phyloP scores from a whole-genome alignment of 2,797 vertebrate species.

The Carcharodon carcharias region DNA sequence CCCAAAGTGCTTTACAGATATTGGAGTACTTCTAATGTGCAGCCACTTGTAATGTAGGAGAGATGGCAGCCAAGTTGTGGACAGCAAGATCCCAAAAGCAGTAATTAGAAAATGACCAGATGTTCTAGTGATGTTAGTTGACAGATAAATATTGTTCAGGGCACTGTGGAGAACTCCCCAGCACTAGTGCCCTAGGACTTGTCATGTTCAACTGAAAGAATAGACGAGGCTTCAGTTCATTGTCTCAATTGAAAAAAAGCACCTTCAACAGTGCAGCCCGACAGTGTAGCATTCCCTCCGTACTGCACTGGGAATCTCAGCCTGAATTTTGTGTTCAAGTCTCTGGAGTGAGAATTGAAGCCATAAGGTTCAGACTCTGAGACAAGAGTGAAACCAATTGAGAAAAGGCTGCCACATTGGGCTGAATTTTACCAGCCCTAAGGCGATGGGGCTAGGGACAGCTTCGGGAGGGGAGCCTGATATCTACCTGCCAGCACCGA shows the following conservation, averaged over 20 bases:
- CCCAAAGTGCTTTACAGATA: background rate
- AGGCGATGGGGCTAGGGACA: rapidly evolving
- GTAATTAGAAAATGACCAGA: background rate
- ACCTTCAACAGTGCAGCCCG: background rate
- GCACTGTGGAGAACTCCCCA: background rate
- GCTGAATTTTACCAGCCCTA: no score
- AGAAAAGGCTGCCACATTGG: background rate
- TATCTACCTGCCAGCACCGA: no score
- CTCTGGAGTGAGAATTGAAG: background rate
- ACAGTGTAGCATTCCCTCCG: background rate
- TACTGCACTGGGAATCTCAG: background rate
- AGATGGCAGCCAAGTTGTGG: background rate
- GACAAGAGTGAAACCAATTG: background rate
- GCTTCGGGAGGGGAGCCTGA: no score
- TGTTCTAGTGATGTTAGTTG: background rate
- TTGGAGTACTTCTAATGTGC: background rate
- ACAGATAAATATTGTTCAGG: background rate
- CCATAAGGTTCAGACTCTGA: background rate
- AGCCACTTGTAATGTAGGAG: background rate
- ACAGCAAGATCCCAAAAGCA: background rate
- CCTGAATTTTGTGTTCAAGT: background rate
- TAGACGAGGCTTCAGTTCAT: background rate
- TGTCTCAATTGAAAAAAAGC: background rate
- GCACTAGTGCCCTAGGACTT: background rate
- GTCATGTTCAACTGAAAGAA: background rate